Conservation (phyloP, 2,113 vertebrate species). For the Meles meles region DNA sequence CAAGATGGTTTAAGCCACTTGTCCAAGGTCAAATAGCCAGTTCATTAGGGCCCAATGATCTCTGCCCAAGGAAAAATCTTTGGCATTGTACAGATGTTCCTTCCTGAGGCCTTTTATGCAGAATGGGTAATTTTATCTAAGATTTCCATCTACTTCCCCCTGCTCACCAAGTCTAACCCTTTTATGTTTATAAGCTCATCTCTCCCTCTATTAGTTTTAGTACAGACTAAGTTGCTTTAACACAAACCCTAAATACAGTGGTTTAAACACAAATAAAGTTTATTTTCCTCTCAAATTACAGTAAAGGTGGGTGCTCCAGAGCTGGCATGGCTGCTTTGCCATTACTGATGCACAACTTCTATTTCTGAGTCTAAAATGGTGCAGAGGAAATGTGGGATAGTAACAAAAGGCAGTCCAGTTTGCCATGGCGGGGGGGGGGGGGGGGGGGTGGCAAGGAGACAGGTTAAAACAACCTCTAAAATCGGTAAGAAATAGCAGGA, state of each 20-base stretch:
- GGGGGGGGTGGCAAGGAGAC: background rate
- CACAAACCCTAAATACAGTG: background rate
- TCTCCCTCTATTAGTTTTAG: background rate
- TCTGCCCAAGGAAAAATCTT: background rate
- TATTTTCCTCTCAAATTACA: background rate
- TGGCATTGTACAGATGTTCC: background rate
- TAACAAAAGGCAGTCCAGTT: background rate
- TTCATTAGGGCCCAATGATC: background rate
- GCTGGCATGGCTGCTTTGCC: background rate
- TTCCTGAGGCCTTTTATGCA: background rate
- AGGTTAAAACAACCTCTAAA: background rate
- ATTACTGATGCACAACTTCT: background rate
- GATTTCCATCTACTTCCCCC: background rate
- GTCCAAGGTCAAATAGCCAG: background rate
- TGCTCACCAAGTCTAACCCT: background rate
- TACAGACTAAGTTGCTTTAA: background rate
- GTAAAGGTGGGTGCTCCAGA: background rate
- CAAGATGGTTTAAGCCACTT: background rate
- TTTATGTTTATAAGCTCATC: background rate
- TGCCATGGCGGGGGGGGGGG: no score
- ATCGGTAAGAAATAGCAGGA: background rate
- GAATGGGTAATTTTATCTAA: background rate
- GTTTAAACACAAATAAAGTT: background rate
- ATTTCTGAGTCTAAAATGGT: background rate
- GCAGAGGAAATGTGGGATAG: background rate